Evolutionary conservation across 92 coral and sea anemone species (phyloP), one percentile per base, ranked within the genome.

Genomic region (Ricordea florida): DNA sequence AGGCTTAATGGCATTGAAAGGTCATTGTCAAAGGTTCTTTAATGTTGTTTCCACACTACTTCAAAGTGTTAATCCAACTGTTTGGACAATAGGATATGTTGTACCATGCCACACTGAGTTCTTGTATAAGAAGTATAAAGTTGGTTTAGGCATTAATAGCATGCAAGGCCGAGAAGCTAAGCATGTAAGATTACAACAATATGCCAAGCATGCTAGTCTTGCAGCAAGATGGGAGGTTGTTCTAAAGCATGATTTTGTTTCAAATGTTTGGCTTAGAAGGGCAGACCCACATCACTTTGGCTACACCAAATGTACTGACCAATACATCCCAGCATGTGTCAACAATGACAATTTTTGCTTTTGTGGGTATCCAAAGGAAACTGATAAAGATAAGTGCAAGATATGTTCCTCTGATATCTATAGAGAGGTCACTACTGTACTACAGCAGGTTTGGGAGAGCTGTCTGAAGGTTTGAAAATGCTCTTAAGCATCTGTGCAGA

Each of bases 121-220:
- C 15, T 40, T 74, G 13, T 60, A 15, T 52, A 36, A 76, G 15
- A 76, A 78, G 50, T 83, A 56, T 25, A 16, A 24, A 10, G 27
- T 88, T 34, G 93, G 89, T 9, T 20, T 83, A 14, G 84, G 93
- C 1, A 45, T 88, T 8, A 88, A 78, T 41, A 82, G 85, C 25
- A 82, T 87, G 88, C 89, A 83, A 56, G 89, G 93, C 13, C 51
- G 86, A 37, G 89, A 89, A 42, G 90, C 90, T 1, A 84, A 89
- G 58, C 89, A 84, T 47, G 60, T 89, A 15, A 60, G 80, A 34
- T 37, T 81, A 41, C 45, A 64, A 33, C 70, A 84, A 43, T 89
- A 84, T 75, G 74, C 88, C 22, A 74, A 70, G 57, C 94, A 89
- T 61, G 61, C 87, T 21, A 70, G 75, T 38, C 80, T 79, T 32